Conservation (phyloP, 1,140 invertebrate species). For the Drosophila busckii region DNA sequence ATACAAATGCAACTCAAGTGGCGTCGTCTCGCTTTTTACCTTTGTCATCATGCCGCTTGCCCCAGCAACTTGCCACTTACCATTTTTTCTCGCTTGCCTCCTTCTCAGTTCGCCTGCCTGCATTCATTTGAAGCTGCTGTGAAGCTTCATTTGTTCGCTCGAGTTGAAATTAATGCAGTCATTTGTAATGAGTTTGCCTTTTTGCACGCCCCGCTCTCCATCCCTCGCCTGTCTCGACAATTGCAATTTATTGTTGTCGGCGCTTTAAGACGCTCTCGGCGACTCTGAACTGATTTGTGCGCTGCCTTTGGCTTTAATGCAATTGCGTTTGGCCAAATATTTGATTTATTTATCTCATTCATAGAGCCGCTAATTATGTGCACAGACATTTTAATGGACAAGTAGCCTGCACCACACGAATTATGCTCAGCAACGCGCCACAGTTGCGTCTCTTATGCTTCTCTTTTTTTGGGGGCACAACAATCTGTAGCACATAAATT, state of each 20-base stretch:
- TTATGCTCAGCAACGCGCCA: too few species aligned
- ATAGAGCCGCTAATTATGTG: slow-evolving; percentile 49
- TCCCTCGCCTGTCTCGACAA: slow-evolving; percentile 26
- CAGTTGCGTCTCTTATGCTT: too few species aligned
- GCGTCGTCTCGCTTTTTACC: slow-evolving; percentile 30
- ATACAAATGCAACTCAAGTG: slow-evolving; percentile 61
- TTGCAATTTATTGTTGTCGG: slow-evolving; percentile 65
- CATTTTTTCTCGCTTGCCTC: slow-evolving; percentile 10
- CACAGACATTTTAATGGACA: slow-evolving; percentile 28
- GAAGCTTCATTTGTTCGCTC: slow-evolving; percentile 48
- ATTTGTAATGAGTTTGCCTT: slow-evolving; percentile 71
- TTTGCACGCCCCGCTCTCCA: slow-evolving; percentile 26
- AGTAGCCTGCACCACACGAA: too few species aligned
- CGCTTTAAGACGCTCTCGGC: slow-evolving; percentile 13
- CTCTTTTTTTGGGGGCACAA: too few species aligned
- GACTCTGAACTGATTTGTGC: slow-evolving; percentile 15
- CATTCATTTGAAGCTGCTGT: slow-evolving; percentile 20
- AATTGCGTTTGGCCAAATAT: slow-evolving; percentile 43
- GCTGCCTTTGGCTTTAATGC: slow-evolving; percentile 31
- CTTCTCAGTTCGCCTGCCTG: slow-evolving; percentile 1
- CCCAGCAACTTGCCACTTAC: too few species aligned
- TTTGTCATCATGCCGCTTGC: slow-evolving; percentile 23
- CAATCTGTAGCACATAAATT: too few species aligned
- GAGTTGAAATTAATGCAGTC: slow-evolving; percentile 74
- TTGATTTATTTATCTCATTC: slow-evolving; percentile 61